A percentile compares a stretch with the other conserved stretches of the same genome.
phyloP scores from a whole-genome alignment of 2,888 invertebrate species.

The Acanthosepion lycidas region DNA sequence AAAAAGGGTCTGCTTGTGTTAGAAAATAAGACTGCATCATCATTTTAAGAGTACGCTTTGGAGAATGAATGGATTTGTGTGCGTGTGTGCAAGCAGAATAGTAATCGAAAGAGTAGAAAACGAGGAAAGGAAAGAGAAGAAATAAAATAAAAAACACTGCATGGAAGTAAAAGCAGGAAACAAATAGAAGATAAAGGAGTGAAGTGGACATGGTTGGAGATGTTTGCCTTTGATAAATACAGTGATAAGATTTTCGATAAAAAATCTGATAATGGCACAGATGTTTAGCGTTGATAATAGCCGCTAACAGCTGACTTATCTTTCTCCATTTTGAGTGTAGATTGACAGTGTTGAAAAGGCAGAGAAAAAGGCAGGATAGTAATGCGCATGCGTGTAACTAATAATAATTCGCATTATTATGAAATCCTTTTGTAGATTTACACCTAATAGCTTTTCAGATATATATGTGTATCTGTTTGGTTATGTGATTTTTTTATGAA shows the following conservation, averaged over 20 bases:
- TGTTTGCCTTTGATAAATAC: background rate
- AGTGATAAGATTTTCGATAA: background rate
- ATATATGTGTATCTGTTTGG: too few species aligned
- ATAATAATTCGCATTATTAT: too few species aligned
- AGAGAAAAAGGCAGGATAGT: background rate
- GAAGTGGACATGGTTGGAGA: background rate
- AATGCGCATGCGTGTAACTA: background rate
- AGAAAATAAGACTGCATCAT: too few species aligned
- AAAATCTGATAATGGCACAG: background rate
- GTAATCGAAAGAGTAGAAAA: background rate
- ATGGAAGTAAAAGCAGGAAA: background rate
- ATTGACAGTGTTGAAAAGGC: background rate
- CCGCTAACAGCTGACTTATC: background rate
- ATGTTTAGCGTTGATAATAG: background rate
- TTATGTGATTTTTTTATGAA: too few species aligned
- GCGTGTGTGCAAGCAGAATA: background rate
- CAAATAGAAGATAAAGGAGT: background rate
- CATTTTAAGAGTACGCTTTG: too few species aligned
- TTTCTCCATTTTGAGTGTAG: background rate
- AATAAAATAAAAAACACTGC: background rate
- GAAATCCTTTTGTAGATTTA: too few species aligned
- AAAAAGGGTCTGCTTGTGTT: too few species aligned
- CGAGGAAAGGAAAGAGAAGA: background rate
- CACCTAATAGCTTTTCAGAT: too few species aligned
- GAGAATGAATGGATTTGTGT: too few species aligned